These are phyloP conservation scores for Atta texana DNA, from an alignment of 1,140 invertebrate genomes.

Conservation along the genomic window DNA sequence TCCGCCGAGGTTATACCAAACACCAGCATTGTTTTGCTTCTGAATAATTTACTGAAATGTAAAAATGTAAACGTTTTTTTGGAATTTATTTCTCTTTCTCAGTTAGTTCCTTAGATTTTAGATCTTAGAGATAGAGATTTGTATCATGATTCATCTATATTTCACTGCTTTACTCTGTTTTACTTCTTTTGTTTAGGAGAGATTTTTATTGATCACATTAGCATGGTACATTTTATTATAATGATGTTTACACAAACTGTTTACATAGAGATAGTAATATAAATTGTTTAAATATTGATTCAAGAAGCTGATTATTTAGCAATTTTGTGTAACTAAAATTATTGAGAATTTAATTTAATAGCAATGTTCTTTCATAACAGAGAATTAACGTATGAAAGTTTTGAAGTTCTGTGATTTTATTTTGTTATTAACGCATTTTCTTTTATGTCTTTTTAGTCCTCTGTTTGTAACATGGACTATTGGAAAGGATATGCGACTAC, in stretches of 20 bases:
- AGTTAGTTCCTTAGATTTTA: neutral
- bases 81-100: neutral
- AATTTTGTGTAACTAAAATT: neutral
- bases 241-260: neutral
- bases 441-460: constrained; percentile 90
- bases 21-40: neutral
- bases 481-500: constrained; percentile 95
- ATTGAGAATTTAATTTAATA: neutral
- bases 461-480: constrained; percentile 99
- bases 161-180: neutral
- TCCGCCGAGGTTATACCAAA: neutral
- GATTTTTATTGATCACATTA: constrained; percentile 21
- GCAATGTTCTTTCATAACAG: neutral
- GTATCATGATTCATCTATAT: neutral
- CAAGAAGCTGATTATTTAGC: neutral
- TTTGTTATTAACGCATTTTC: neutral
- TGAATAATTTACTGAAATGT: constrained; percentile 10
- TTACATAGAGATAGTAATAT: neutral
- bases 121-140: neutral
- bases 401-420: neutral
- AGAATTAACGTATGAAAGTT: neutral
- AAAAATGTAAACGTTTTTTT: constrained; percentile 15
- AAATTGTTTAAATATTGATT: neutral
- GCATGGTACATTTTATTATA: neutral
- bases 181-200: neutral